These are phyloP conservation scores for Tonatia bakeri DNA, from an alignment of 2,113 vertebrate genomes.

Conservation along the genomic window DNA sequence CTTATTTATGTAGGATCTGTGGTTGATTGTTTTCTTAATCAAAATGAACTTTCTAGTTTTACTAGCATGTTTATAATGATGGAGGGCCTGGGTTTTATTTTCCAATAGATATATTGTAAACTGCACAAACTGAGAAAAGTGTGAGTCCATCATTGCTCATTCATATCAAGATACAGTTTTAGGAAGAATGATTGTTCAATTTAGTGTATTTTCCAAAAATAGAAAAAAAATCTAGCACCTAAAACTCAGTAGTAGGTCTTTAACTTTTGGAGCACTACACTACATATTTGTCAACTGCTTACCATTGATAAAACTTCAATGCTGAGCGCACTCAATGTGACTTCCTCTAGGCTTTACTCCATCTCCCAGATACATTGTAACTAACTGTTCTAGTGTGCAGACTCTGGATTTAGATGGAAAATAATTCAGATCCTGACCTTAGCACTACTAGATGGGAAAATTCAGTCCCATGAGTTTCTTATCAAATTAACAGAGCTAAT, in stretches of 20 bases:
- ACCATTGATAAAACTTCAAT: background rate
- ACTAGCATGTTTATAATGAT: background rate
- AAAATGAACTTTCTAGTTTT: background rate
- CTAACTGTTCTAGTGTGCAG: background rate
- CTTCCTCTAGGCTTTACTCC: background rate
- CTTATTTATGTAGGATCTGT: background rate
- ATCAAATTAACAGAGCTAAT: background rate
- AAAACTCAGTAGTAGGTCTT: background rate
- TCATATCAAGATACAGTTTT: background rate
- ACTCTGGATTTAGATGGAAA: background rate
- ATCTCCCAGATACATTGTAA: background rate
- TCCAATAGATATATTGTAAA: background rate
- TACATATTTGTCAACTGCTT: background rate
- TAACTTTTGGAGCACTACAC: background rate
- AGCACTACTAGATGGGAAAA: background rate
- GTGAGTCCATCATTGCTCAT: background rate
- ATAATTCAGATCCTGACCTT: background rate
- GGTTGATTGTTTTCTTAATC: background rate
- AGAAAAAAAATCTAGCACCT: background rate
- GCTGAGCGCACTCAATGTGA: background rate
- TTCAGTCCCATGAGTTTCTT: background rate
- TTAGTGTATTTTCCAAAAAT: background rate
- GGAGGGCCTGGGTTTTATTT: background rate
- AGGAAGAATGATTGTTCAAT: background rate
- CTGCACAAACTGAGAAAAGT: background rate